Conservation (phyloP, 2,888 invertebrate genomes). For the Parnassius orleans region DNA sequence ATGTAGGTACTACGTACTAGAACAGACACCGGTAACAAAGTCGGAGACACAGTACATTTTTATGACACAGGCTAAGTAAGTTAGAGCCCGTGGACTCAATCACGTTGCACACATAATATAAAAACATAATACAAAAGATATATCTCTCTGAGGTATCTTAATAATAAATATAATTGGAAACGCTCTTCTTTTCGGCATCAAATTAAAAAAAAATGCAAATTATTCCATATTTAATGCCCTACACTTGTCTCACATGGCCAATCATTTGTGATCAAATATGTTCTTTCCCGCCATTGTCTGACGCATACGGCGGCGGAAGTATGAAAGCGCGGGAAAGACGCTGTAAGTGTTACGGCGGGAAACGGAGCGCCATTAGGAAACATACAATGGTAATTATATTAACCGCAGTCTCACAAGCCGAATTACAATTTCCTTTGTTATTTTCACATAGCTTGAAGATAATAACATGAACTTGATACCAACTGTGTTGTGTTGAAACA, state of each 20-base stretch:
- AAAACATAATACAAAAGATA: too few relatives aligned
- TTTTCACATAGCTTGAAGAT: conserved; percentile 17
- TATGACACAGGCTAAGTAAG: too few relatives aligned
- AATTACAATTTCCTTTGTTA: conserved; percentile 29
- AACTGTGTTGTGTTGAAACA: background rate
- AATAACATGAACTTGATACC: background rate
- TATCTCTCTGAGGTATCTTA: too few relatives aligned
- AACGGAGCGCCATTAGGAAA: conserved; percentile 23
- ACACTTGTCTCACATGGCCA: background rate
- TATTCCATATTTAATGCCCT: too few relatives aligned
- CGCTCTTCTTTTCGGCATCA: too few relatives aligned
- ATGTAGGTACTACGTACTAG: too few relatives aligned
- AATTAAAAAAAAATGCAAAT: too few relatives aligned
- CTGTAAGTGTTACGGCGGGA: conserved; percentile 33
- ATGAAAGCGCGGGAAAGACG: conserved; percentile 40
- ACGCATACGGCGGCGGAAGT: conserved; percentile 28
- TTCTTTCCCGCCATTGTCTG: conserved; percentile 34
- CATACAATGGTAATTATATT: conserved; percentile 28
- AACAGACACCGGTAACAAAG: too few relatives aligned
- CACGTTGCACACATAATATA: too few relatives aligned
- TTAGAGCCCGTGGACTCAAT: too few relatives aligned
- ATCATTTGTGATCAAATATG: conserved; percentile 30
- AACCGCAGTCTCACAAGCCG: conserved; percentile 23
- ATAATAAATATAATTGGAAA: too few relatives aligned
- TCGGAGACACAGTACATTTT: too few relatives aligned